Evolutionary conservation across 2,113 vertebrate species (phyloP).

Genomic region (Epinephelus cyanopodus): DNA sequence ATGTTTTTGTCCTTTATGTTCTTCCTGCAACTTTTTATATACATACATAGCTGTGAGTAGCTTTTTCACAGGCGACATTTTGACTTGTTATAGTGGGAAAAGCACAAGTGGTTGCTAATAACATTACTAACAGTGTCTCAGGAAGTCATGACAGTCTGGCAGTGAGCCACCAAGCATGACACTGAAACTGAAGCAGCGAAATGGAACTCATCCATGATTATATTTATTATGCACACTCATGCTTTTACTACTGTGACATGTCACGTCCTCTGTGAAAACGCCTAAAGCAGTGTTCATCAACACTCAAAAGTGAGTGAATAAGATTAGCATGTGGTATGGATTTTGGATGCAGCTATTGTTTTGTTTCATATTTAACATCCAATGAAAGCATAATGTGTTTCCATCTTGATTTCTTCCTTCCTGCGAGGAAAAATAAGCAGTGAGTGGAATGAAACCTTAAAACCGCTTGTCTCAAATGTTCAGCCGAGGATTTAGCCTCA

Average conservation of each 20-base stretch:
- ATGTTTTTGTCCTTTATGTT: neutral
- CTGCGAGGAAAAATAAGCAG: neutral
- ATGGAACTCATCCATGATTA: slow-evolving; percentile 8
- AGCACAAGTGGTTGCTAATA: slow-evolving; percentile 7
- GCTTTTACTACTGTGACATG: neutral
- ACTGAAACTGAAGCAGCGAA: neutral
- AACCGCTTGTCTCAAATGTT: neutral
- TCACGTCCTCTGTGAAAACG: neutral
- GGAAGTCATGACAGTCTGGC: too few relatives aligned
- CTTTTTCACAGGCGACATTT: slow-evolving; percentile 1
- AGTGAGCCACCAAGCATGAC: neutral
- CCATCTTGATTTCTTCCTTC: neutral
- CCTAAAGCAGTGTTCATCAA: neutral
- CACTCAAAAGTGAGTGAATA: neutral
- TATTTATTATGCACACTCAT: slow-evolving; percentile 1
- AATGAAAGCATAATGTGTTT: neutral
- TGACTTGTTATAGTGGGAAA: neutral
- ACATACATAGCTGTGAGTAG: neutral
- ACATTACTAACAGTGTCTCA: neutral
- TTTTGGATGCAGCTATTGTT: neutral
- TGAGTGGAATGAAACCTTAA: neutral
- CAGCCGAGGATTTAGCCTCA: neutral
- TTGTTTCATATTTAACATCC: neutral
- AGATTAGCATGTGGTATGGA: neutral
- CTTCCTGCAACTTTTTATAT: neutral